Percentiles rank a stretch among this genome's conserved stretches.
Conservation (phyloP, 2,888 invertebrate species). For the Perithous albicinctus region DNA sequence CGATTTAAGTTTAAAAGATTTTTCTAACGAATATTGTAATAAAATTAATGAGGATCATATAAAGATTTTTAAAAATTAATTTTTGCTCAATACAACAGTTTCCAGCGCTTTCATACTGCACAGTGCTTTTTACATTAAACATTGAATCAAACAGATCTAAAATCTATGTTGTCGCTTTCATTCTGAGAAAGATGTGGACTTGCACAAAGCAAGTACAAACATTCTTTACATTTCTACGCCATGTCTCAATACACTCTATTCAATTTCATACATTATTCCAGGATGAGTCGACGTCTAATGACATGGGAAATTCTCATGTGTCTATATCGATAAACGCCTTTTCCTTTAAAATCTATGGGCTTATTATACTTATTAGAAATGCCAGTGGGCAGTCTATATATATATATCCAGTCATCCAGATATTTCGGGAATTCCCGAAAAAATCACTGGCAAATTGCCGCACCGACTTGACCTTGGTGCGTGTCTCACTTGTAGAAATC, state of each 20-base stretch:
- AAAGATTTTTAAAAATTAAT: too few relatives aligned
- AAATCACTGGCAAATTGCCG: slow-evolving; percentile 22
- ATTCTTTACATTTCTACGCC: slow-evolving; percentile 11
- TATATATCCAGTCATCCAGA: background rate
- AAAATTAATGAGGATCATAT: too few relatives aligned
- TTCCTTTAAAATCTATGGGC: background rate
- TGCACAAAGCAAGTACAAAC: background rate
- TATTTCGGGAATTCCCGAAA: slow-evolving; percentile 50
- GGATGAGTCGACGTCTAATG: slow-evolving; percentile 15
- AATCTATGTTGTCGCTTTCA: too few relatives aligned
- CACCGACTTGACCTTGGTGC: slow-evolving; percentile 39
- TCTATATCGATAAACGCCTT: background rate
- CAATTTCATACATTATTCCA: background rate
- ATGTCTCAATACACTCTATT: slow-evolving; percentile 1
- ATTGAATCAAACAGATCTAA: too few relatives aligned
- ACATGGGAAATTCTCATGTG: slow-evolving; percentile 1
- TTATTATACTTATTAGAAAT: background rate
- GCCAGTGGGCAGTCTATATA: too few relatives aligned
- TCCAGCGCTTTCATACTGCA: too few relatives aligned
- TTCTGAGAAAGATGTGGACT: background rate
- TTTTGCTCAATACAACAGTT: too few relatives aligned
- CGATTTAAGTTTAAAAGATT: too few relatives aligned
- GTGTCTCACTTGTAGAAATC: slow-evolving; percentile 43
- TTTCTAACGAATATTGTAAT: too few relatives aligned
- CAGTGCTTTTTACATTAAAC: too few relatives aligned